Evolutionary conservation across 2,888 invertebrate species (phyloP).

Genomic region (Drosophila parthenogenetica): DNA sequence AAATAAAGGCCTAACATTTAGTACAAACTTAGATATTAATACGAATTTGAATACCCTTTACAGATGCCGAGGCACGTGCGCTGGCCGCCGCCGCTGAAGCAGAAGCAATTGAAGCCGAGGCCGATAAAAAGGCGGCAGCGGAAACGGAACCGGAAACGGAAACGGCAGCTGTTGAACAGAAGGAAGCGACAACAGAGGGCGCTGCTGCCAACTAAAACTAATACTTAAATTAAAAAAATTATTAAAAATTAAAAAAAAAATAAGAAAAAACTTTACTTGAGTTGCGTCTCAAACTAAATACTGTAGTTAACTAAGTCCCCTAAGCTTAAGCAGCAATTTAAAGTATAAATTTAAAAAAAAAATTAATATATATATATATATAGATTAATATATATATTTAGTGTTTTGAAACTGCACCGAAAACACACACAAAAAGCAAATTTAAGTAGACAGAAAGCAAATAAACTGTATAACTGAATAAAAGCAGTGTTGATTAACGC

Average conservation of each 20-base stretch:
- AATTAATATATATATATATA: constrained; percentile 6
- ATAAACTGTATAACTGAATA: constrained; percentile 19
- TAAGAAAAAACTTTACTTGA: constrained; percentile 1
- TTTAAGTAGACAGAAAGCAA: constrained; percentile 3
- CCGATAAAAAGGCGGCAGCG: constrained; percentile 37
- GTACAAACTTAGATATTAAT: neutral
- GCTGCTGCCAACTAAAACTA: constrained; percentile 45
- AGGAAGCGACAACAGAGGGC: constrained; percentile 41
- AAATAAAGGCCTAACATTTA: neutral
- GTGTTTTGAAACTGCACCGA: constrained; percentile 4
- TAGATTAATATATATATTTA: constrained; percentile 1
- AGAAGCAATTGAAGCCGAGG: constrained; percentile 43
- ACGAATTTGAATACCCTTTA: neutral
- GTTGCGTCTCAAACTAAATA: constrained; percentile 27
- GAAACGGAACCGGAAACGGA: constrained; percentile 54
- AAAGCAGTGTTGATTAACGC: constrained; percentile 34
- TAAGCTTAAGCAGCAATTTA: constrained; percentile 34
- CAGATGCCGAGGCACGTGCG: constrained; percentile 81
- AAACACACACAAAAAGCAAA: constrained; percentile 10
- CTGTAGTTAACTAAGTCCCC: constrained; percentile 32
- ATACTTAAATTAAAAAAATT: no score
- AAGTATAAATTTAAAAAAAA: constrained; percentile 8
- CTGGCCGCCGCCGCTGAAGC: constrained; percentile 75
- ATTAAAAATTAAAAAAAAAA: neutral
- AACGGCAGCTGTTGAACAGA: constrained; percentile 24